Evolutionary conservation across 1,140 invertebrate genomes (phyloP).

Genomic region (Choristoneura fumiferana): DNA sequence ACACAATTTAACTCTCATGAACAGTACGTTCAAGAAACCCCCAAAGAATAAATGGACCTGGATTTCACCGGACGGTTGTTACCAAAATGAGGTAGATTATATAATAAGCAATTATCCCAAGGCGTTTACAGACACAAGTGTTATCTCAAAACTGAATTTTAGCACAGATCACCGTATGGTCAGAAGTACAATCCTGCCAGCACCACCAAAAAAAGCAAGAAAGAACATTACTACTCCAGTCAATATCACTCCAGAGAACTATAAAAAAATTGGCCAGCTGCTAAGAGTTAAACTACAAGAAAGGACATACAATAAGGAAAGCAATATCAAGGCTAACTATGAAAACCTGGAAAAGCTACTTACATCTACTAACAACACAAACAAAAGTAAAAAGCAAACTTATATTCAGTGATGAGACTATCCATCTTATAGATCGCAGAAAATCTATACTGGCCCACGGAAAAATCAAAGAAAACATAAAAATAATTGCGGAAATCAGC

Average conservation of each 20-base stretch:
- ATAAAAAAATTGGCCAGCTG: no score
- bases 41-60: slow-evolving; percentile 26
- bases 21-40: slow-evolving; percentile 27
- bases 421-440: slow-evolving; percentile 26
- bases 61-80: slow-evolving; percentile 19
- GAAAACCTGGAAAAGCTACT: no score
- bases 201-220: background rate
- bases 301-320: no score
- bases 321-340: no score
- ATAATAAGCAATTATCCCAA: background rate
- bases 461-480: slow-evolving; percentile 21
- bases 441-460: slow-evolving; percentile 23
- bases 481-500: slow-evolving; percentile 27
- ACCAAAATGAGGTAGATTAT: slow-evolving; percentile 23
- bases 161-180: slow-evolving; percentile 2
- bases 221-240: background rate
- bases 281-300: no score
- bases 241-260: no score
- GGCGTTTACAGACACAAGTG: background rate
- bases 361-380: no score
- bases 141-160: background rate
- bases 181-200: background rate
- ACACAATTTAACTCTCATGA: slow-evolving; percentile 25
- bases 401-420: slow-evolving; percentile 21
- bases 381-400: no score